phyloP scores from a whole-genome alignment of 2,888 invertebrate genomes.

The Colletes collaris region DNA sequence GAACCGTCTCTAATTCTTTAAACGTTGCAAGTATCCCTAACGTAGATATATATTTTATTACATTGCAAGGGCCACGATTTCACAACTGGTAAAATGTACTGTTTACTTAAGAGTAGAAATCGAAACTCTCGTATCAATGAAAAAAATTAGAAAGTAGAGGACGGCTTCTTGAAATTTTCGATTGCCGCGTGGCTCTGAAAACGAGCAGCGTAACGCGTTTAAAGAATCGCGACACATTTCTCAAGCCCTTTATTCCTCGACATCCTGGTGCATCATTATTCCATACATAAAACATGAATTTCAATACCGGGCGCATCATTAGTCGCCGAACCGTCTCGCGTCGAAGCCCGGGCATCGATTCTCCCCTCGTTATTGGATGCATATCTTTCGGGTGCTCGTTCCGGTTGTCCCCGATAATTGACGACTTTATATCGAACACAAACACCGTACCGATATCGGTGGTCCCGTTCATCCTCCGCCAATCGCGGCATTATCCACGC shows the following conservation, averaged over 20 bases:
- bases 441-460: constrained; percentile 47
- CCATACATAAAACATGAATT: constrained; percentile 54
- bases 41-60: no score
- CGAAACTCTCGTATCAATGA: no score
- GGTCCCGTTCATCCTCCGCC: constrained; percentile 53
- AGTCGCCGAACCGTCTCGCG: constrained; percentile 20
- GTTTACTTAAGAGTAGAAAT: no score
- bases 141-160: no score
- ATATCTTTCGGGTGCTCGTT: constrained; percentile 18
- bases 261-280: constrained; percentile 17
- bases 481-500: constrained; percentile 40
- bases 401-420: constrained; percentile 48
- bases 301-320: constrained; percentile 40
- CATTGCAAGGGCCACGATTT: no score
- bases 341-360: constrained; percentile 16
- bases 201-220: background rate
- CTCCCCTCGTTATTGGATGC: constrained; percentile 41
- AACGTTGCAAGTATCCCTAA: no score
- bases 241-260: background rate
- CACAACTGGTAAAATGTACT: no score
- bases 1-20: no score
- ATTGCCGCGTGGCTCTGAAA: no score
- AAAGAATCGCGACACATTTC: background rate
- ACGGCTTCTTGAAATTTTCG: no score
- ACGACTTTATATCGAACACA: constrained; percentile 50